Evolutionary conservation across 2,113 vertebrate species (phyloP).

Genomic region (Sisor rabdophorus): DNA sequence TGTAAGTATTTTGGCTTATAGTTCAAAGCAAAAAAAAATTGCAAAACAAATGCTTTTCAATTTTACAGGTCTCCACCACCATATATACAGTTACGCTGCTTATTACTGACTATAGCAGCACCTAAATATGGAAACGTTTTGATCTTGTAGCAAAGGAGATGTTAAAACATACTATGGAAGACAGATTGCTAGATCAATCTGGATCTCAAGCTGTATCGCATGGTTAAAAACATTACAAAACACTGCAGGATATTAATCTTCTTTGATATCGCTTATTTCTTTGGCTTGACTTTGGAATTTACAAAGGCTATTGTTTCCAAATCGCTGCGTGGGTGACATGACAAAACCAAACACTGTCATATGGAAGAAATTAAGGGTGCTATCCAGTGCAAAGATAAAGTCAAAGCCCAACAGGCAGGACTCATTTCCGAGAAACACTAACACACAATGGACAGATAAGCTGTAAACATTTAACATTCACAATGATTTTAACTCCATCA

Average conservation of each 20-base stretch:
- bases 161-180: neutral
- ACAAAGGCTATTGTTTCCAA: slow-evolving; percentile 31
- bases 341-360: slow-evolving; percentile 30
- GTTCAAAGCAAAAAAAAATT: no score
- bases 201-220: neutral
- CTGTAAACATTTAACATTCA: neutral
- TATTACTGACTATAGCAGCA: neutral
- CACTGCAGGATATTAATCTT: slow-evolving; percentile 3
- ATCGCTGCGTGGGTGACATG: slow-evolving; percentile 24
- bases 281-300: neutral
- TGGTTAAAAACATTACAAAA: slow-evolving; percentile 7
- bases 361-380: slow-evolving; percentile 35
- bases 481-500: neutral
- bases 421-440: slow-evolving; percentile 1
- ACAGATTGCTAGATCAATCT: neutral
- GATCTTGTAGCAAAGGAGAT: neutral
- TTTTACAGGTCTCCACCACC: no score
- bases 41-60: no score
- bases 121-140: no score
- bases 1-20: no score
- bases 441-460: slow-evolving; percentile 10
- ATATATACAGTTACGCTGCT: neutral
- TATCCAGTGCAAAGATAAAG: slow-evolving; percentile 8
- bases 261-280: slow-evolving; percentile 9
- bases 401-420: neutral